Evolutionary conservation across 2,113 vertebrate genomes (phyloP).

Genomic region (Seriola aureovittata): DNA sequence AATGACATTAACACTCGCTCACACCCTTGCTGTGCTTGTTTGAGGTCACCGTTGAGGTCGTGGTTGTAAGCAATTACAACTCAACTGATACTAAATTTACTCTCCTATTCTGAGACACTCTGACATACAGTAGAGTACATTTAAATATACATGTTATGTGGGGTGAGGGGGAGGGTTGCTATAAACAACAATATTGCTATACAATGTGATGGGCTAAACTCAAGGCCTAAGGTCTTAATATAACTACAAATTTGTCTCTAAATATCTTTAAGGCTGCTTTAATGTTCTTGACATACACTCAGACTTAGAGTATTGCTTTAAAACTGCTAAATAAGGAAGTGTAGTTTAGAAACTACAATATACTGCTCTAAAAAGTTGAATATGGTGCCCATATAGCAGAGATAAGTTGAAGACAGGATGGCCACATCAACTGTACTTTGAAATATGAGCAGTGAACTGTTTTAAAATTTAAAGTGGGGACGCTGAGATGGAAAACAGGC

Average conservation of each 20-base stretch:
- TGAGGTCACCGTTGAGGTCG: rapidly evolving
- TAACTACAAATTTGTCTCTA: not conserved
- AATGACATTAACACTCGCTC: not conserved
- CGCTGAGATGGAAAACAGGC: not conserved
- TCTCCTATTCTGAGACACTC: not conserved
- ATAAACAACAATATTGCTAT: not conserved
- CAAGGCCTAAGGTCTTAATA: too few species aligned
- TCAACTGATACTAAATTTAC: not conserved
- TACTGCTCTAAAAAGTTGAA: not conserved
- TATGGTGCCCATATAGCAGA: not conserved
- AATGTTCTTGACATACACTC: not conserved
- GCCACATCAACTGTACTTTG: not conserved
- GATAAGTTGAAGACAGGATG: not conserved
- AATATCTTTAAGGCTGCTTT: not conserved
- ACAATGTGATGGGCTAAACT: too few species aligned
- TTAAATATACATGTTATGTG: not conserved
- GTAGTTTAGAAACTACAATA: not conserved
- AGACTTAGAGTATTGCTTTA: not conserved
- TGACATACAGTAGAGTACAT: not conserved
- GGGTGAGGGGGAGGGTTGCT: too few species aligned
- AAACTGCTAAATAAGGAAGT: not conserved
- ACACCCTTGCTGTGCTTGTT: not conserved
- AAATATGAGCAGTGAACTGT: not conserved
- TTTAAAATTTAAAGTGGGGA: not conserved
- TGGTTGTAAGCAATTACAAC: not conserved